Conservation (phyloP, 2,797 vertebrate species). For the Pseudomugil gertrudae region DNA sequence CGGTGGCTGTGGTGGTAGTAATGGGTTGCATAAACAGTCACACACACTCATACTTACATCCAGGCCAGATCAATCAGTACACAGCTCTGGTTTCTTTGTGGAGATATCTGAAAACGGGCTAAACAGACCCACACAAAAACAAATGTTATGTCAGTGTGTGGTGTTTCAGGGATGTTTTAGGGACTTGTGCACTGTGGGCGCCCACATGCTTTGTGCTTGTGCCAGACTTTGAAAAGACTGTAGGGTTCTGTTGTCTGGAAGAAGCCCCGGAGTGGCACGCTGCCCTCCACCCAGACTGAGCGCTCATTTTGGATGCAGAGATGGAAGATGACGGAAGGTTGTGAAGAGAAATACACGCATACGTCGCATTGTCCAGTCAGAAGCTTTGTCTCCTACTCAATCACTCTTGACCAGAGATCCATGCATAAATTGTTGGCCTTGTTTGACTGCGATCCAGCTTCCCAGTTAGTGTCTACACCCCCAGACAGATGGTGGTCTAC, state of each 20-base stretch:
- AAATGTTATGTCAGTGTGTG: conserved; percentile 35
- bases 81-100: conserved; percentile 19
- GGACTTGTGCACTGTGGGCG: conserved; percentile 45
- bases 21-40: conserved; percentile 52
- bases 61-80: conserved; percentile 34
- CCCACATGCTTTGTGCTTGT: conserved; percentile 51
- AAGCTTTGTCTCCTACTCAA: conserved; percentile 17
- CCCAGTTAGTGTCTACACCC: conserved; percentile 53
- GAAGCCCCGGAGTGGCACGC: conserved; percentile 48
- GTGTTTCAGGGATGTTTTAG: conserved; percentile 37
- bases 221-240: conserved; percentile 57
- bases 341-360: conserved; percentile 9
- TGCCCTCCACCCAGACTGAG: conserved; percentile 40
- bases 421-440: conserved; percentile 32
- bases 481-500: conserved; percentile 64
- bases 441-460: conserved; percentile 41
- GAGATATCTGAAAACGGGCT: conserved; percentile 14
- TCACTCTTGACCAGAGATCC: conserved; percentile 3
- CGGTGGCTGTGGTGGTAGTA: not conserved
- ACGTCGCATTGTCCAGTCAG: conserved; percentile 11
- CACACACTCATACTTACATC: not conserved
- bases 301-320: conserved; percentile 36
- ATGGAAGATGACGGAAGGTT: conserved; percentile 19
- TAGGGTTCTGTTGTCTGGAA: conserved; percentile 61
- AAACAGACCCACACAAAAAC: conserved; percentile 17